A percentile compares a stretch with the other conserved stretches of the same genome.
Evolutionary conservation across 2,113 vertebrate species (phyloP).

Genomic region (Gallinago jamesoni): DNA sequence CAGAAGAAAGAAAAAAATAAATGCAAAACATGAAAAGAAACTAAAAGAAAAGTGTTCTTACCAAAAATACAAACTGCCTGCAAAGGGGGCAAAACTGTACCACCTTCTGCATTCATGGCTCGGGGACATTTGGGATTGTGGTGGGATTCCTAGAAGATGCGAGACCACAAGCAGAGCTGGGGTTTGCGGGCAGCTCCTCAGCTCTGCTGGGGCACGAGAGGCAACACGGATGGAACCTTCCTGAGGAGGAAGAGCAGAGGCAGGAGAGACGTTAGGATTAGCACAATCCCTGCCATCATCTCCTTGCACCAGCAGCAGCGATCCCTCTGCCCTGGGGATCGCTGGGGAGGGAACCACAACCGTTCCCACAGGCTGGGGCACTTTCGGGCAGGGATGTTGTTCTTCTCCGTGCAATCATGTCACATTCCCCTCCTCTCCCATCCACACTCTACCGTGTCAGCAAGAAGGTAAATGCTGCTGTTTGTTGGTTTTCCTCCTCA

Average conservation of each 20-base stretch:
- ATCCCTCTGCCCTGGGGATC: accelerated
- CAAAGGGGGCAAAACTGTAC: background rate
- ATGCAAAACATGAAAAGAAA: background rate
- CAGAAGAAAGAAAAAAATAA: background rate
- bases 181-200: background rate
- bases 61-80: background rate
- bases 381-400: accelerated
- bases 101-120: background rate
- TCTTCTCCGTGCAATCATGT: background rate
- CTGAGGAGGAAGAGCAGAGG: background rate
- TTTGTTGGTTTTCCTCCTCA: background rate
- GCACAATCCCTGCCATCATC: background rate
- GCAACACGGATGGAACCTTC: background rate
- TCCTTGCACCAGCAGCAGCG: background rate
- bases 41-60: background rate
- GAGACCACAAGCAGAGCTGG: background rate
- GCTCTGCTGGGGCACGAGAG: accelerated
- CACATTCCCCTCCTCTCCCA: background rate
- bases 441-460: background rate
- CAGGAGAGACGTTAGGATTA: background rate
- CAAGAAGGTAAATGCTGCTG: background rate
- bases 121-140: background rate
- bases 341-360: background rate
- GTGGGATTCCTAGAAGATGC: background rate
- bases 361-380: accelerated